Evolutionary conservation across 2,888 invertebrate species (phyloP).

Genomic region (Trichogramma dendrolimi): DNA sequence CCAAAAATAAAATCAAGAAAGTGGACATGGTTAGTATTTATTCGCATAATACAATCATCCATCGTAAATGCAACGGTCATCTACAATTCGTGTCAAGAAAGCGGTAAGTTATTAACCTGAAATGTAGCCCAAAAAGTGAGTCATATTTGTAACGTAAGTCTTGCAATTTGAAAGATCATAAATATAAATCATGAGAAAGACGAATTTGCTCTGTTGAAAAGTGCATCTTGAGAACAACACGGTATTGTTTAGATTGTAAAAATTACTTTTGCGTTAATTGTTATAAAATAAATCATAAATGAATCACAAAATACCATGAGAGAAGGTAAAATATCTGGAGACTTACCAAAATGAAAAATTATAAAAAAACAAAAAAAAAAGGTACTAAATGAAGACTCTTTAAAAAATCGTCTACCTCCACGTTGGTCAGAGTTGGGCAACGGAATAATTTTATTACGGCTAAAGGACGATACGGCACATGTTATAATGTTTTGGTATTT

Average conservation of each 20-base stretch:
- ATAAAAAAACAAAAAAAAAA: not conserved
- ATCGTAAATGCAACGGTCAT: conserved; percentile 9
- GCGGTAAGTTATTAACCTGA: conserved; percentile 3
- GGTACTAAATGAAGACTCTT: no score
- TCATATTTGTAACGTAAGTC: conserved; percentile 5
- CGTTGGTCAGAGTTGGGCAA: conserved; percentile 1
- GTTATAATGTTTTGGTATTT: not conserved
- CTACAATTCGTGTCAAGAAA: conserved; percentile 1
- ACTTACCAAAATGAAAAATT: not conserved
- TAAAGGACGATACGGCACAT: not conserved
- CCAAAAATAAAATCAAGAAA: conserved; percentile 12
- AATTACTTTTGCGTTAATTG: conserved; percentile 4
- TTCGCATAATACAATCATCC: conserved; percentile 7
- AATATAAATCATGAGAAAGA: conserved; percentile 6
- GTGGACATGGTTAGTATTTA: conserved; percentile 8
- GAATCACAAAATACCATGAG: not conserved
- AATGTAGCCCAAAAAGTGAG: conserved; percentile 5
- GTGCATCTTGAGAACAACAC: conserved; percentile 2
- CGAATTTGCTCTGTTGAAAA: conserved; percentile 1
- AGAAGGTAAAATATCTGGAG: not conserved
- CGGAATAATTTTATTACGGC: not conserved
- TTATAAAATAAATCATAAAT: conserved; percentile 2
- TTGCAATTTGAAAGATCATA: not conserved
- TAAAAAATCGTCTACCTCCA: not conserved
- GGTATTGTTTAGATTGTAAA: conserved; percentile 7